Base-by-base conservation (phyloP, 2,888 invertebrate species). In the Mamestra brassicae region DNA sequence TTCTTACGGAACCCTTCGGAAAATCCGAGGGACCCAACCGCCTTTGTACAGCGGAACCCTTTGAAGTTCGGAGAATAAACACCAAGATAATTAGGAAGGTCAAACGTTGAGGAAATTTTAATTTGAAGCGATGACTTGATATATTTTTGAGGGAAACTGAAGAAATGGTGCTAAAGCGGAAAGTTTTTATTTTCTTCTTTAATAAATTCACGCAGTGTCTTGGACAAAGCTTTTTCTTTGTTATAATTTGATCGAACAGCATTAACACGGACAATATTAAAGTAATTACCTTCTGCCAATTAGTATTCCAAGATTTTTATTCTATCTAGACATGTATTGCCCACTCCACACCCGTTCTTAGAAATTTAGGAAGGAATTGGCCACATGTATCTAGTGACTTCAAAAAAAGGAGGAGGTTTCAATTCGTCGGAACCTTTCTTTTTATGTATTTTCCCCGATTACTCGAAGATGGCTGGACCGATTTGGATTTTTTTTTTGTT, bases 61-160 rank as follows among this genome's bases (percentile, higher is more conserved):
- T 82, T 83, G 63, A 82, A 76, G 66, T 69, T 60, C 58, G 8
- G 10, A 80, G 58, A 83, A 70, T 80, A 76, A 80, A 80, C 71
- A 72, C 50, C 63, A 62, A 65, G 36, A 67, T 82, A 82, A 82
- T 81, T 83, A 80, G 54, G 26, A 83, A 79, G 80, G 69, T 79
- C 69, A 71, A 54, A 62, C 42, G 67, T 70, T 52, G n/a, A 63
- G 66, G 34, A 79, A 79, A 76, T 72, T 79, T 72, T 83, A 80
- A 83, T 82, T 83, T 70, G 70, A 34, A 67, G 4, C 57, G 60
- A 80, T 80, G 76, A 80, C 63, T 83, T 60, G 42, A 58, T 54
- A 38, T 65, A 55, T 71, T 74, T 77, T 47, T 70, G 45, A 26
- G 38, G 57, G 8, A 54, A 55, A 63, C 13, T 63, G 34, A 54